phyloP scores from a whole-genome alignment of 2,888 invertebrate species.

The Epinotia nisella region DNA sequence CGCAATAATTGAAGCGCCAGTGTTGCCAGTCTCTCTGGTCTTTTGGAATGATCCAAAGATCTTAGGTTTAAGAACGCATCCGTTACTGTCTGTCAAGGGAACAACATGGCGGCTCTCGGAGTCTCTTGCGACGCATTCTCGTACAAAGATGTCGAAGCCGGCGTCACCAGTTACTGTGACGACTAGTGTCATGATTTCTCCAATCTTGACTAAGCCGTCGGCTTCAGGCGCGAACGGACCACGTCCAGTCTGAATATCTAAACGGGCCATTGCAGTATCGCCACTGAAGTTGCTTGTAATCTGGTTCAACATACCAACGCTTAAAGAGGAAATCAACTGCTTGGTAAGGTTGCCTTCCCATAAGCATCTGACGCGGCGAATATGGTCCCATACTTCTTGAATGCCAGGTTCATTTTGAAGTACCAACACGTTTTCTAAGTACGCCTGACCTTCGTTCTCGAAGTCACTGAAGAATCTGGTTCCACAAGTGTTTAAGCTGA shows the following conservation, averaged over 20 bases:
- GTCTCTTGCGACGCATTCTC: conserved; percentile 91
- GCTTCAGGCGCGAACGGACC: conserved; percentile 91
- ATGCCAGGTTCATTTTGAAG: conserved; percentile 92
- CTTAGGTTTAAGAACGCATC: conserved; percentile 91
- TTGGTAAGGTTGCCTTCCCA: conserved; percentile 93
- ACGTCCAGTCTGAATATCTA: conserved; percentile 90
- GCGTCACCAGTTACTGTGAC: conserved; percentile 92
- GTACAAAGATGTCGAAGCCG: conserved; percentile 90
- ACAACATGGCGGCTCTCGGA: conserved; percentile 87
- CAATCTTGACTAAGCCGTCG: conserved; percentile 91
- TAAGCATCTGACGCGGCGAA: conserved; percentile 90
- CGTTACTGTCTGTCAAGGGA: conserved; percentile 89
- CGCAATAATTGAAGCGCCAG: conserved; percentile 90
- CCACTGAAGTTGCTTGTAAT: conserved; percentile 93
- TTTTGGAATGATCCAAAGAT: conserved; percentile 93
- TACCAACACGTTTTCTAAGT: conserved; percentile 91
- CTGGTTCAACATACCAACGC: conserved; percentile 91
- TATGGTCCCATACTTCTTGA: conserved; percentile 91
- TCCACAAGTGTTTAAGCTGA: conserved; percentile 90
- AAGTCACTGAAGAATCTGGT: conserved; percentile 92
- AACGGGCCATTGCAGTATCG: conserved; percentile 91
- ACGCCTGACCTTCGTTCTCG: conserved; percentile 90
- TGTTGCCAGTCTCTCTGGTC: conserved; percentile 89
- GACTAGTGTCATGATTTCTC: conserved; percentile 92
- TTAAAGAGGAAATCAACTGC: conserved; percentile 89